Percentiles rank a stretch among this genome's conserved stretches.
Evolutionary conservation across 1,140 invertebrate species (phyloP).

Genomic region (Heliconius hewitsoni): DNA sequence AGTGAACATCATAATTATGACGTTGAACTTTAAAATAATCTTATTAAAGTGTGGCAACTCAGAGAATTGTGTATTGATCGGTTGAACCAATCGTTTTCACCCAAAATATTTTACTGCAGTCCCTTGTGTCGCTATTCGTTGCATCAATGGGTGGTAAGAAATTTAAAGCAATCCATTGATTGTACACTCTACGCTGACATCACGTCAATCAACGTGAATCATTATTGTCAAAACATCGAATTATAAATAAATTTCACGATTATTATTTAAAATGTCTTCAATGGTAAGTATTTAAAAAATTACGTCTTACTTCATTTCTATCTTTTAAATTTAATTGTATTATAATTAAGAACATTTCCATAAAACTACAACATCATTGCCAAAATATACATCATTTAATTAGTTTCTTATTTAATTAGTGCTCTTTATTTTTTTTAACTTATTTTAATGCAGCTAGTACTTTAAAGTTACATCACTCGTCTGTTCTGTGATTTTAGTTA

Average conservation of each 20-base stretch:
- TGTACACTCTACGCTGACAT: conserved; percentile 60
- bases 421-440: background rate
- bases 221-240: conserved; percentile 64
- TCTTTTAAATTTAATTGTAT: background rate
- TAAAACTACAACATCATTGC: background rate
- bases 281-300: conserved; percentile 61
- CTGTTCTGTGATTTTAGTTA: background rate
- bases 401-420: background rate
- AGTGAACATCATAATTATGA: background rate
- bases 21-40: background rate
- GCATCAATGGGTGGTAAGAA: conserved; percentile 44
- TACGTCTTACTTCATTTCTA: background rate
- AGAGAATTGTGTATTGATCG: conserved; percentile 43
- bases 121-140: conserved; percentile 61
- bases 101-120: conserved; percentile 63
- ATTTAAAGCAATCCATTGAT: conserved; percentile 35
- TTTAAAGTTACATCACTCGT: background rate
- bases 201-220: conserved; percentile 71
- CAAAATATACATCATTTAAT: conserved; percentile 11
- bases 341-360: background rate
- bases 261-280: conserved; percentile 64
- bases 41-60: conserved; percentile 37
- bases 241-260: conserved; percentile 38
- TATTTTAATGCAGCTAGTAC: background rate
- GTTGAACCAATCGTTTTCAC: conserved; percentile 46